Percentiles rank a stretch among this genome's conserved stretches.
These are phyloP conservation scores for Buphagus erythrorhynchus DNA, from an alignment of 2,797 vertebrate genomes.

Conservation along the genomic window DNA sequence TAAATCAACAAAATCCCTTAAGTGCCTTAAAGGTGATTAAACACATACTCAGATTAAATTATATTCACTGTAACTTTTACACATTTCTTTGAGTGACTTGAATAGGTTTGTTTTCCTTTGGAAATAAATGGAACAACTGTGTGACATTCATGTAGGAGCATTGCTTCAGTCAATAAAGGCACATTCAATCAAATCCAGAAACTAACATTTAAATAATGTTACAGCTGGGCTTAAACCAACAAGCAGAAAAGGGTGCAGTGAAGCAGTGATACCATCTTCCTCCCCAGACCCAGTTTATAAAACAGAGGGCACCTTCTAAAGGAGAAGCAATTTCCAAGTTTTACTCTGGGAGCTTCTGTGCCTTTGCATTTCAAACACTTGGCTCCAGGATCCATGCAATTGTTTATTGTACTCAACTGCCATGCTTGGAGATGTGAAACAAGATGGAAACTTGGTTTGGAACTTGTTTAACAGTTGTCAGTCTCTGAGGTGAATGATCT, in stretches of 20 bases:
- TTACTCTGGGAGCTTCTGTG: not conserved
- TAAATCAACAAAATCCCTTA: slow-evolving; percentile 41
- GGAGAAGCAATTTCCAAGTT: not conserved
- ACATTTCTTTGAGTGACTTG: not conserved
- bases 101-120: slow-evolving; percentile 22
- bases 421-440: not conserved
- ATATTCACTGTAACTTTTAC: slow-evolving; percentile 30
- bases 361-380: not conserved
- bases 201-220: slow-evolving; percentile 13
- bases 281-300: not conserved
- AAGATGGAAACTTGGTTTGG: not conserved
- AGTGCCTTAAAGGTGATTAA: slow-evolving; percentile 51
- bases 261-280: not conserved
- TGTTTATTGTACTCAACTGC: not conserved
- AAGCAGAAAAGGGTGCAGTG: not conserved
- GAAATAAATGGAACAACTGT: not conserved
- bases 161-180: slow-evolving; percentile 32
- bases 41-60: slow-evolving; percentile 29
- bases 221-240: slow-evolving; percentile 26
- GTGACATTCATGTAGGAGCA: not conserved
- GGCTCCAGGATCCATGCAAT: not conserved
- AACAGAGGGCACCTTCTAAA: not conserved
- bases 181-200: slow-evolving; percentile 49
- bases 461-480: not conserved
- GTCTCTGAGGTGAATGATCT: not conserved